A percentile compares a stretch with the other conserved stretches of the same genome.
These are phyloP conservation scores for Caenorhabditis sp. DNA, from an alignment of 2,888 invertebrate genomes.

Conservation along the genomic window DNA sequence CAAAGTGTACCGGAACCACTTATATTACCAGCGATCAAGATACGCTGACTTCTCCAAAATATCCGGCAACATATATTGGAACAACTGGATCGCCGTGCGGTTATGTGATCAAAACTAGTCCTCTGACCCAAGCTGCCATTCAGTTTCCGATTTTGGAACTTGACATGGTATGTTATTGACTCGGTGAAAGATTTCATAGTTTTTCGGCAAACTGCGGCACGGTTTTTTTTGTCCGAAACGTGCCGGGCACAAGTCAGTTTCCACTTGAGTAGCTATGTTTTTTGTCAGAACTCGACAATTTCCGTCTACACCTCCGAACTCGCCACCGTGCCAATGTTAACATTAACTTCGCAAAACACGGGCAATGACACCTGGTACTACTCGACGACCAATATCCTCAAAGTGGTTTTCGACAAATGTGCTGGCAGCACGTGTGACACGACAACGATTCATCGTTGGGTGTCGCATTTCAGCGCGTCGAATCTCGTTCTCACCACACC, in stretches of 20 bases:
- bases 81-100: not conserved
- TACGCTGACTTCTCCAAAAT: not conserved
- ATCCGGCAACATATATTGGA: not conserved
- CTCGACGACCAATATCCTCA: slow-evolving; percentile 34
- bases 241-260: no score
- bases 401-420: slow-evolving; percentile 32
- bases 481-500: slow-evolving; percentile 28
- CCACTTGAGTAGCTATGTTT: no score
- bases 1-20: not conserved
- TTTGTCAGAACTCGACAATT: not conserved
- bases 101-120: not conserved
- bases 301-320: not conserved
- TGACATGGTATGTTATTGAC: no score
- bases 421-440: slow-evolving; percentile 9
- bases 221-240: no score
- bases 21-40: not conserved
- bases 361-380: no score
- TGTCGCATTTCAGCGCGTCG: slow-evolving; percentile 24
- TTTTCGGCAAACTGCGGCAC: no score
- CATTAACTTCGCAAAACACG: not conserved
- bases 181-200: no score
- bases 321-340: not conserved
- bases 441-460: slow-evolving; percentile 17
- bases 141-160: not conserved
- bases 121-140: not conserved